Percentiles rank a stretch among this genome's conserved stretches.
phyloP scores from a whole-genome alignment of 2,797 vertebrate species.

The Crenuchus spilurus region DNA sequence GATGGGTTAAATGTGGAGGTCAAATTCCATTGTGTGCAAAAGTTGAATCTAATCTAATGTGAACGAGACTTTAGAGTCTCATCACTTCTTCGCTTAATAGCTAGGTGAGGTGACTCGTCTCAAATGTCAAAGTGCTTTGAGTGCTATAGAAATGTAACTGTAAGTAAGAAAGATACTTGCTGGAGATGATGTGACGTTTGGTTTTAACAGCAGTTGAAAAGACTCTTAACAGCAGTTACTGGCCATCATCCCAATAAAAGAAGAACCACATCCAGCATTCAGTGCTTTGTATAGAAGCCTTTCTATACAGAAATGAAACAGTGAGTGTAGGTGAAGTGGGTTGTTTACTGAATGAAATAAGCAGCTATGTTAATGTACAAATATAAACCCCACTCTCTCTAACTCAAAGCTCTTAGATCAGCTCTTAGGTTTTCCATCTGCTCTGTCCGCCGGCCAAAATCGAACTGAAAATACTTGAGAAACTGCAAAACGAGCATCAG shows the following conservation, averaged over 20 bases:
- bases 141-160: too few relatives aligned
- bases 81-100: too few relatives aligned
- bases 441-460: slow-evolving; percentile 28
- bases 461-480: slow-evolving; percentile 17
- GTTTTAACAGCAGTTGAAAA: background rate
- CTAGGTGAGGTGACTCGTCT: too few relatives aligned
- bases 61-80: too few relatives aligned
- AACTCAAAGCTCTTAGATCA: slow-evolving; percentile 15
- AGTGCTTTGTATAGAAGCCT: too few relatives aligned
- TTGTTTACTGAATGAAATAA: slow-evolving; percentile 14
- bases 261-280: background rate
- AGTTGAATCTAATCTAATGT: too few relatives aligned
- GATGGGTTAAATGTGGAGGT: too few relatives aligned
- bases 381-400: slow-evolving; percentile 15
- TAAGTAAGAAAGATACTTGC: too few relatives aligned
- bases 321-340: background rate
- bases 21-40: too few relatives aligned
- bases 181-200: background rate
- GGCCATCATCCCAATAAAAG: background rate
- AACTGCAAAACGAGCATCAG: slow-evolving; percentile 24
- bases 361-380: slow-evolving; percentile 20
- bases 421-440: slow-evolving; percentile 33
- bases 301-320: slow-evolving; percentile 1
- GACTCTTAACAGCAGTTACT: background rate
- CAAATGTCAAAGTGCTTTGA: too few relatives aligned